phyloP scores from a whole-genome alignment of 2,888 invertebrate species.

The Andrena hattorfiana region DNA sequence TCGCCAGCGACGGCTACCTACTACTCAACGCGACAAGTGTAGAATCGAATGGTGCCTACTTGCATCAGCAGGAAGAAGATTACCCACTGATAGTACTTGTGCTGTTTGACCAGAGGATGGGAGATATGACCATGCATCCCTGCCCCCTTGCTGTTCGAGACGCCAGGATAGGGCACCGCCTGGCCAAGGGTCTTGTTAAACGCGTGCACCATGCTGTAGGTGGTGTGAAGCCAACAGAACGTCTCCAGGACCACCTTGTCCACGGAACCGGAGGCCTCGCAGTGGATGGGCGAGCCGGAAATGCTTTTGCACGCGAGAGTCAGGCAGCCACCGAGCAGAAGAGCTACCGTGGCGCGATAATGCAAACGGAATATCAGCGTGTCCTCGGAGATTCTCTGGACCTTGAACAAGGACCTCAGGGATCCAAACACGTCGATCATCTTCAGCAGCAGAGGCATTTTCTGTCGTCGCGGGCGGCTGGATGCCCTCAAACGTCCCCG shows the following conservation, averaged over 20 bases:
- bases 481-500: not conserved
- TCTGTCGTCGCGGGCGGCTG: conserved; percentile 29
- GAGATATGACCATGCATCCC: conserved; percentile 86
- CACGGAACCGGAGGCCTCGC: conserved; percentile 84
- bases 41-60: conserved; percentile 80
- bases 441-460: conserved; percentile 83
- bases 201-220: conserved; percentile 92
- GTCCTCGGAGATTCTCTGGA: conserved; percentile 84
- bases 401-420: conserved; percentile 83
- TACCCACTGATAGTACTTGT: conserved; percentile 88
- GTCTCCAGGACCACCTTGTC: conserved; percentile 93
- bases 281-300: conserved; percentile 85
- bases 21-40: not conserved
- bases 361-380: conserved; percentile 86
- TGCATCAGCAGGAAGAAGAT: conserved; percentile 87
- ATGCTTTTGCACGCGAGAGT: conserved; percentile 86
- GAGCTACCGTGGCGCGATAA: conserved; percentile 86
- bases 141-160: conserved; percentile 87
- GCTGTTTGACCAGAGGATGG: conserved; percentile 83
- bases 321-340: conserved; percentile 86
- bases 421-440: conserved; percentile 84
- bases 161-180: conserved; percentile 92
- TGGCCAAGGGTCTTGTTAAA: conserved; percentile 88
- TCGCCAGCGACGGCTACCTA: not conserved
- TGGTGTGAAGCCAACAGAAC: conserved; percentile 97